These are phyloP conservation scores for Brachyhypopomus occidentalis DNA, from an alignment of 2,113 vertebrate genomes.

Conservation along the genomic window DNA sequence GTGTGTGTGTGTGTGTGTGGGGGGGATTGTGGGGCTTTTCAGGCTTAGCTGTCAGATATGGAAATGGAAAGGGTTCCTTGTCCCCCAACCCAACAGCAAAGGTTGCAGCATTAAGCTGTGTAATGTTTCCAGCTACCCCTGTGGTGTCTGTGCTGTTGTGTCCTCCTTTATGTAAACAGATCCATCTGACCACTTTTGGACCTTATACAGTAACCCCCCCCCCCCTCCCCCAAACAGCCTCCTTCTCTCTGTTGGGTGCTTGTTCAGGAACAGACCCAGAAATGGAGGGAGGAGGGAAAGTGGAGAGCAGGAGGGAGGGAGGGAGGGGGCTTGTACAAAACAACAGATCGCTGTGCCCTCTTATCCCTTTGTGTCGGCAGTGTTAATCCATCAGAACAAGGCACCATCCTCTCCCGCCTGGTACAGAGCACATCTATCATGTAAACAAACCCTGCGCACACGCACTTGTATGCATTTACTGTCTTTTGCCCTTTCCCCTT, in stretches of 20 bases:
- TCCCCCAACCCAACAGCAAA: background rate
- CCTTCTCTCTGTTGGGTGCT: constrained; percentile 10
- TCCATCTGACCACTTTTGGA: constrained; percentile 35
- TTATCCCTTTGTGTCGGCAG: constrained; percentile 75
- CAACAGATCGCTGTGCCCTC: constrained; percentile 69
- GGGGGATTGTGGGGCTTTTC: constrained; percentile 20
- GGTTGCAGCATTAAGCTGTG: constrained; percentile 34
- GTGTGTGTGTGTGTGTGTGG: too few species aligned
- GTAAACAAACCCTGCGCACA: constrained; percentile 58
- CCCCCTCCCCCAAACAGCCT: too few species aligned
- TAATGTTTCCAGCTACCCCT: constrained; percentile 27
- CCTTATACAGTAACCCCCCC: constrained; percentile 12
- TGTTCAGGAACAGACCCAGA: constrained; percentile 39
- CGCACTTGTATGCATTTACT: constrained; percentile 10
- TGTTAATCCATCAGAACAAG: constrained; percentile 68
- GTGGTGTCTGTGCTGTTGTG: constrained; percentile 3
- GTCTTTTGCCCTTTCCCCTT: background rate
- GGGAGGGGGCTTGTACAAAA: constrained; percentile 64
- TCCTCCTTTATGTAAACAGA: constrained; percentile 47
- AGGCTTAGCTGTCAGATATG: background rate
- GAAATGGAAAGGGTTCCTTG: background rate
- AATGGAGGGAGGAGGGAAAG: constrained; percentile 55
- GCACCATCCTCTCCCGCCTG: constrained; percentile 33
- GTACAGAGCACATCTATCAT: constrained; percentile 47
- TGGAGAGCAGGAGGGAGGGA: constrained; percentile 23